Evolutionary conservation across 2,797 vertebrate species (phyloP).

Genomic region (Tangara arthus): DNA sequence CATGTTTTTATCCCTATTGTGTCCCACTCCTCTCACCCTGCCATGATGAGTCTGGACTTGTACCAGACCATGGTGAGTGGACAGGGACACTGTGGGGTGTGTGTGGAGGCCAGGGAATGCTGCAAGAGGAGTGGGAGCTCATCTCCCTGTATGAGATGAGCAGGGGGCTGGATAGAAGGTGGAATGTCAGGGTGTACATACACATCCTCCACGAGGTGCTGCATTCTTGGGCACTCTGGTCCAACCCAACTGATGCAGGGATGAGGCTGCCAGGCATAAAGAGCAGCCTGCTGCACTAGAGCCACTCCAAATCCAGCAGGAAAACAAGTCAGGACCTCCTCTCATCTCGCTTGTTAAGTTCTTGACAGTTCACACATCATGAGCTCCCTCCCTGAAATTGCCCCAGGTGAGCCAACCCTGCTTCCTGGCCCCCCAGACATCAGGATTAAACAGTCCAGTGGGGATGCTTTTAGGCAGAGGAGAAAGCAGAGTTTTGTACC

Average conservation of each 20-base stretch:
- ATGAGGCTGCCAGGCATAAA: not conserved
- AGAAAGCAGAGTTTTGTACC: not conserved
- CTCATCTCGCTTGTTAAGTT: not conserved
- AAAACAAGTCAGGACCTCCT: not conserved
- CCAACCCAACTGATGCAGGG: not conserved
- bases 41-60: not conserved
- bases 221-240: not conserved
- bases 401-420: not conserved
- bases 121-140: not conserved
- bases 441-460: not conserved
- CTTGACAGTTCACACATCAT: not conserved
- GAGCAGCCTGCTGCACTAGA: not conserved
- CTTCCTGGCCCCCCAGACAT: not conserved
- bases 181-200: not conserved
- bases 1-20: not conserved
- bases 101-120: fast-evolving
- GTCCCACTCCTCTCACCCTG: not conserved
- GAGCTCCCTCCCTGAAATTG: not conserved
- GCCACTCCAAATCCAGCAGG: not conserved
- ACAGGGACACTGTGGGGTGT: fast-evolving
- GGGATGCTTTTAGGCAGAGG: not conserved
- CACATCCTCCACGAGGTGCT: not conserved
- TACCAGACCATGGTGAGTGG: fast-evolving
- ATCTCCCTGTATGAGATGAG: not conserved
- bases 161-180: not conserved